Evolutionary conservation across 2,888 invertebrate genomes (phyloP), one percentile per base, ranked within the genome.

Genomic region (Macaria notata): DNA sequence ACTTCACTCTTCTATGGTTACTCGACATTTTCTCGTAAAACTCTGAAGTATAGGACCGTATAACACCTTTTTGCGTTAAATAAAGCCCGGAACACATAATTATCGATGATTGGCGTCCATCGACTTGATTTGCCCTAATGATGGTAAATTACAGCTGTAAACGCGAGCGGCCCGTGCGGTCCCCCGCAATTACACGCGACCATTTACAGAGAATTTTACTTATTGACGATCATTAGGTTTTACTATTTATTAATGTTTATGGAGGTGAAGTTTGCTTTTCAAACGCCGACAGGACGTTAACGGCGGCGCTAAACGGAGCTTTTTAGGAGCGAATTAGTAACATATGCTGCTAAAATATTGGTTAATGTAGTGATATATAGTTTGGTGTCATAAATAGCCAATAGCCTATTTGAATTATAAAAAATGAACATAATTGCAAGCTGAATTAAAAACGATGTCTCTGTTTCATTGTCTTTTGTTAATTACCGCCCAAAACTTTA

Each of bases 11-110:
- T 19, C 19, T 19, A 19, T 19, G 19, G 19, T 19, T 19, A 64
- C 61, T 74, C 74, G 69, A 68, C 68, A 72, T 74, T 77, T 71
- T 54, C 31, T 19, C 39, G 44, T 48, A 69, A 73, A 66, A 67
- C 53, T 68, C 69, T 69, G 54, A 65, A 72, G 76, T 79, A 76
- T 88, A 86, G 88, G 88, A 90, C 89, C 83, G 76, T 78, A 76
- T 88, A 86, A 88, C 88, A 90, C 89, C 83, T 88, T 87, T 87
- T 86, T 85, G 79, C 74, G 75, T 72, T 83, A 80, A 83, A 76
- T 72, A 64, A 72, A 69, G 69, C 67, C 75, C 73, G 79, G 79
- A 85, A 86, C 83, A 82, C 78, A 79, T 86, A 82, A 90, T 89
- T 88, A 87, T 77, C 62, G 73, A 72, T 76, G 81, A 90, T 88